Evolutionary conservation across 1,140 invertebrate species (phyloP).

Genomic region (Ips typographus): DNA sequence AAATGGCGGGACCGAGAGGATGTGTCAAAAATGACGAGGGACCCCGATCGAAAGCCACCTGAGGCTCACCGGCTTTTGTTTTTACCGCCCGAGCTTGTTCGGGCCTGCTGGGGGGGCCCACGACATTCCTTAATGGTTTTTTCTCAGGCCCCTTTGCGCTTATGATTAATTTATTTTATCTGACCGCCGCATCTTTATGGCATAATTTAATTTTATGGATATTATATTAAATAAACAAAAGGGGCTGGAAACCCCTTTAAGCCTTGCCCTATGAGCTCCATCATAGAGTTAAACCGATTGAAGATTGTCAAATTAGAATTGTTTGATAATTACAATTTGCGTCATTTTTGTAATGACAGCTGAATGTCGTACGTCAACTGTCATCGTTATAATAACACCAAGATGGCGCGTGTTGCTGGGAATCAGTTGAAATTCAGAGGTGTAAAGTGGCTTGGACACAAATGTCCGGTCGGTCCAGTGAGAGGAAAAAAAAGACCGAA

Average conservation of each 20-base stretch:
- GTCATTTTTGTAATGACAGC: too few species aligned
- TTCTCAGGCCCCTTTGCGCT: slow-evolving; percentile 28
- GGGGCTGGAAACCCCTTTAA: too few species aligned
- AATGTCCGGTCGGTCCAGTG: too few species aligned
- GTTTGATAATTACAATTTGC: too few species aligned
- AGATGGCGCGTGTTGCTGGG: too few species aligned
- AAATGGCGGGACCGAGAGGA: slow-evolving; percentile 15
- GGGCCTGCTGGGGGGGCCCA: slow-evolving; percentile 20
- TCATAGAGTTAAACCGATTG: too few species aligned
- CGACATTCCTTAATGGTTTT: slow-evolving; percentile 31
- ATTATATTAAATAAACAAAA: slow-evolving; percentile 31
- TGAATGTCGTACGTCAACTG: too few species aligned
- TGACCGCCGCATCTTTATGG: slow-evolving; percentile 30
- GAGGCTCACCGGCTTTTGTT: slow-evolving; percentile 23
- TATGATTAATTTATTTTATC: slow-evolving; percentile 33
- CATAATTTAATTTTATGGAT: slow-evolving; percentile 32
- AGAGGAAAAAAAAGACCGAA: neutral
- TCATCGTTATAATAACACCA: too few species aligned
- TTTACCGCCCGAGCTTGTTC: slow-evolving; percentile 16
- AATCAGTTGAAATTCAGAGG: too few species aligned
- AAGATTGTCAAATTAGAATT: too few species aligned
- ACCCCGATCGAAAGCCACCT: slow-evolving; percentile 25
- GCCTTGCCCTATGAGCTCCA: too few species aligned
- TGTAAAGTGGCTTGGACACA: too few species aligned
- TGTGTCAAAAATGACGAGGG: slow-evolving; percentile 31